Evolutionary conservation across 2,113 vertebrate species (phyloP), one percentile per base, ranked within the genome.

Genomic region (Peromyscus polionotus): DNA sequence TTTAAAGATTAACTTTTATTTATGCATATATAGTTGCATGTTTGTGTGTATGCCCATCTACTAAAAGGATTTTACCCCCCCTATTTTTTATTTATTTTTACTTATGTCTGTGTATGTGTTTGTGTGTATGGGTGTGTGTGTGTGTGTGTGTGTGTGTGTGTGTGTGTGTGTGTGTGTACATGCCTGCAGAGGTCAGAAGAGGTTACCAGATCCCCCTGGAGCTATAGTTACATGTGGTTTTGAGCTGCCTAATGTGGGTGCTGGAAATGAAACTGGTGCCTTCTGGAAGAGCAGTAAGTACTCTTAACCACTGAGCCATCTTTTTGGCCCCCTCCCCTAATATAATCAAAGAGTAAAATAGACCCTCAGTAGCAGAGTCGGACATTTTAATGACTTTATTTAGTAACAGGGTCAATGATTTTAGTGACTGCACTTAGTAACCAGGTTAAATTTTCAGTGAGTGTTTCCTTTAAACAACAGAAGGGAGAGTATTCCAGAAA

Each of bases 381-480:
- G 59, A 93, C 22, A 77, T 92, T 89, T 90, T 92, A 92, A 93
- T 89, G 39, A 81, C 86, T 86, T 93, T 80, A 75, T 76, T 93
- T 24, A 59, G 36, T 86, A 57, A n/a, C 67, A 72, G 51, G 88
- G n/a, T 61, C 26, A 63, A 68, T 95, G 10, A 79, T 90, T 90
- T 90, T 91, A 95, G 90, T 87, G 39, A 73, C 88, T 84, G 90
- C 72, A 67, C 77, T 95, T 45, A 48, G 45, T 84, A 77, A 17
- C 76, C 92, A 70, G 36, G 2, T 81, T 95, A 97, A n/a, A 76
- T 77, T 90, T 95, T 54, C 65, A 93, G 31, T 83, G 73, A 96
- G 42, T 7, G 22, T 88, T 96, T 90, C 61, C 57, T 89, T 91
- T 33, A 14, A 72, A 17, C 65, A 45, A 67, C 45, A 54, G 28